Conservation (phyloP, 2,113 vertebrate genomes). For the Otolemur garnettii region DNA sequence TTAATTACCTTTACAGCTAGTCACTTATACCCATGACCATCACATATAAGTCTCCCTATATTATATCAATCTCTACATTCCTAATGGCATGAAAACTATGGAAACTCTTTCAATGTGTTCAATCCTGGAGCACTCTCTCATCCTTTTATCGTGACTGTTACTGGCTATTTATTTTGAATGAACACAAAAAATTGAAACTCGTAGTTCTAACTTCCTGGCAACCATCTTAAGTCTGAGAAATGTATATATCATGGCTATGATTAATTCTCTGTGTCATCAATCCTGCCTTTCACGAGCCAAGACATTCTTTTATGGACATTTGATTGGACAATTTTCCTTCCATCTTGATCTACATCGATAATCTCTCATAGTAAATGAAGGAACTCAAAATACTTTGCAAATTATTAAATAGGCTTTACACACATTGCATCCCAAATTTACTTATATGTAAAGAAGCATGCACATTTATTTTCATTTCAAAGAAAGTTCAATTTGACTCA, state of each 20-base stretch:
- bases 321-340: slow-evolving; percentile 69
- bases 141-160: background rate
- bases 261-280: slow-evolving; percentile 68
- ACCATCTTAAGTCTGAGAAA: slow-evolving; percentile 51
- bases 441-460: background rate
- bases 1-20: background rate
- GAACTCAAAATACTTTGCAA: slow-evolving; percentile 13
- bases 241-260: slow-evolving; percentile 15
- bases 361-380: background rate
- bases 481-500: background rate
- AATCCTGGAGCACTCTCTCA: background rate
- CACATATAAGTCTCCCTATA: background rate
- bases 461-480: slow-evolving; percentile 34
- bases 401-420: slow-evolving; percentile 7
- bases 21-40: background rate
- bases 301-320: slow-evolving; percentile 68
- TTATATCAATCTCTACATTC: slow-evolving; percentile 1
- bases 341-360: slow-evolving; percentile 63
- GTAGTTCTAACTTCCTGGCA: slow-evolving; percentile 62
- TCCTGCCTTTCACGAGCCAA: slow-evolving; percentile 64
- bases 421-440: background rate
- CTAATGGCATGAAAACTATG: background rate
- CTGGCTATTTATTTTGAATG: slow-evolving; percentile 15
- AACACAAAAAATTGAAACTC: slow-evolving; percentile 19
- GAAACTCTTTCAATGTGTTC: slow-evolving; percentile 12